Percentiles rank a stretch among this genome's conserved stretches.
These are phyloP conservation scores for Seira ritae DNA, from an alignment of 2,888 invertebrate genomes.

Conservation along the genomic window DNA sequence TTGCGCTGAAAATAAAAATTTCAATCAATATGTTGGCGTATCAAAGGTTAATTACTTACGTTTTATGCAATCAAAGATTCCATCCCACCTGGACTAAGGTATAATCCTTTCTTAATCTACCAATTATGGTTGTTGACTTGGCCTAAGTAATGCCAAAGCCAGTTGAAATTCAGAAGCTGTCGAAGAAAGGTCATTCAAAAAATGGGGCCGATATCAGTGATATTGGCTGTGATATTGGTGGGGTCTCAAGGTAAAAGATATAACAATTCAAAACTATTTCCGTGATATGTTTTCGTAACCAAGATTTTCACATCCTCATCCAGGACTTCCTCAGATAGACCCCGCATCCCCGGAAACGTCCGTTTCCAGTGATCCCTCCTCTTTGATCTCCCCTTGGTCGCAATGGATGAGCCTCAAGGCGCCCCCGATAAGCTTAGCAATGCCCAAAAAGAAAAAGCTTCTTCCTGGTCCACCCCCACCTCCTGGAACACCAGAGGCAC, in stretches of 20 bases:
- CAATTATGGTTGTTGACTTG: too few species aligned
- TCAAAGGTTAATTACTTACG: too few species aligned
- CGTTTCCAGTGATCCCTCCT: constrained; percentile 6
- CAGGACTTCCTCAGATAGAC: constrained; percentile 1
- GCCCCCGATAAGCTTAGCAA: constrained; percentile 30
- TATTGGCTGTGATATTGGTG: not conserved
- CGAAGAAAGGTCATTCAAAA: too few species aligned
- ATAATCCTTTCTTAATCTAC: too few species aligned
- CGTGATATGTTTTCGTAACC: not conserved
- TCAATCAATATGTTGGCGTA: too few species aligned
- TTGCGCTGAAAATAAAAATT: too few species aligned
- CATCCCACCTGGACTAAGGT: too few species aligned
- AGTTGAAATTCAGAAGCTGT: too few species aligned
- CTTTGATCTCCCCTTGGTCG: constrained; percentile 47
- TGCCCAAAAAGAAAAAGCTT: constrained; percentile 41
- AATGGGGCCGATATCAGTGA: too few species aligned
- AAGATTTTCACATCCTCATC: not conserved
- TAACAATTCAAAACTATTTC: too few species aligned
- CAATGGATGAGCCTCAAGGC: constrained; percentile 59
- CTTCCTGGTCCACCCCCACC: constrained; percentile 37
- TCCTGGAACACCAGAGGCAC: constrained; percentile 27
- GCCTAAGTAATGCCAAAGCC: too few species aligned
- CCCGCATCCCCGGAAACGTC: not conserved
- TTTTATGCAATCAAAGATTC: too few species aligned
- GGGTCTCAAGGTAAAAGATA: not conserved